A percentile compares a stretch with the other conserved stretches of the same genome.
Evolutionary conservation across 2,888 invertebrate species (phyloP).

Genomic region (Cynaeus angustus): DNA sequence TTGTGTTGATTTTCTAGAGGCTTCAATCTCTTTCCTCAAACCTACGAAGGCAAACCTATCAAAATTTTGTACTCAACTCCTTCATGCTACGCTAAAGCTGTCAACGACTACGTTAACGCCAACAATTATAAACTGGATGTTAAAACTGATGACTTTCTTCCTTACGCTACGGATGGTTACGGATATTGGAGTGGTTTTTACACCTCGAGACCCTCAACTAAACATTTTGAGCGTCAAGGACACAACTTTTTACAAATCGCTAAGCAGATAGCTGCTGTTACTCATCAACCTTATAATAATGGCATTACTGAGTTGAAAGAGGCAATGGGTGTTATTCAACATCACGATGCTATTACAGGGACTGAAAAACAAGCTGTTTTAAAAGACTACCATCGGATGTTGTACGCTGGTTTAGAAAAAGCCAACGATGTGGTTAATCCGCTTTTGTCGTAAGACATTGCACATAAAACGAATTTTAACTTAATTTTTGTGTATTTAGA

Average conservation of each 20-base stretch:
- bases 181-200: conserved; percentile 95
- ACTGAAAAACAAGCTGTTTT: conserved; percentile 92
- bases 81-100: conserved; percentile 74
- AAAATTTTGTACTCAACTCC: conserved; percentile 82
- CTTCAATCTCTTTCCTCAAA: conserved; percentile 34
- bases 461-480: neutral
- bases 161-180: conserved; percentile 87
- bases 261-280: conserved; percentile 34
- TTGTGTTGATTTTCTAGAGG: conserved; percentile 31
- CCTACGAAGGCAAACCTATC: conserved; percentile 63
- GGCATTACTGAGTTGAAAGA: conserved; percentile 73
- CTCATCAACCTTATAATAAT: conserved; percentile 8
- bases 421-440: conserved; percentile 9
- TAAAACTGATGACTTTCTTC: conserved; percentile 92
- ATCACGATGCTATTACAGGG: conserved; percentile 93
- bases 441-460: conserved; percentile 33
- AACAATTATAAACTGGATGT: conserved; percentile 68
- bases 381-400: conserved; percentile 79
- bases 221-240: conserved; percentile 82
- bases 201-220: conserved; percentile 85
- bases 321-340: conserved; percentile 90
- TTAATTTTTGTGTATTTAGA: conserved; percentile 5
- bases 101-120: conserved; percentile 69
- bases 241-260: conserved; percentile 77
- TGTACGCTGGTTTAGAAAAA: conserved; percentile 19